Evolutionary conservation across 2,113 vertebrate species (phyloP), one percentile per base, ranked within the genome.

Genomic region (Antigone vipio): DNA sequence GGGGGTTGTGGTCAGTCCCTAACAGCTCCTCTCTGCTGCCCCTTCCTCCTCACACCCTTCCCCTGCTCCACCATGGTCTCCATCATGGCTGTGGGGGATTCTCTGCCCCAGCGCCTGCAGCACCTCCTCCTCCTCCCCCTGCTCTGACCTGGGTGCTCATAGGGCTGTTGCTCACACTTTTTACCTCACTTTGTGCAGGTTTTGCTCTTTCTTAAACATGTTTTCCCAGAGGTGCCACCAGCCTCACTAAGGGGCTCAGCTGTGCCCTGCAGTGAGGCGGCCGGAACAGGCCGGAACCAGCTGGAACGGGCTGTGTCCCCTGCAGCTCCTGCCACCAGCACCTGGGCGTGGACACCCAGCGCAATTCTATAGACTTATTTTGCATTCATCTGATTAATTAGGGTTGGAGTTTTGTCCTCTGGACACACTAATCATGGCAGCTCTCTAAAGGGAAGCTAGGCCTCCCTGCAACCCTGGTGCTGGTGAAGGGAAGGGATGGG

Each of bases 291-390:
- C 45, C 18, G 45, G 16, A 19, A 18, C 45, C 45, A 42, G 40
- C 40, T 42, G 40, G 16, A 19, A 18, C 45, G 18, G 12, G 40
- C 40, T 42, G 40, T 42, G 40, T 42, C 40, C 24, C 50, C 50
- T 52, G 24, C 26, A 4, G 52, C 52, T 53, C 52, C 26, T 29
- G 52, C 52, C 26, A 53, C 52, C n/a, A 9, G 18, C 4, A 0
- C 29, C 55, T 8, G 32, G 26, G 30, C 14, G 3, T 0, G 2
- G 35, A 14, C 44, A 15, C 44, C 15, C 55, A 11, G 63, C 0
- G 2, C 14, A 15, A 2, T 15, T 45, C 44, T 44, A 0, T 26
- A 9, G 23, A 30, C 6, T 50, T 50, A 20, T 17, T 50, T 34
- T n/a, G 27, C 11, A 12, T 81, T 44, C 9, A 6, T 18, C 11